Base-by-base conservation (phyloP, 2,797 vertebrate genomes). In the Macroramphosus scolopax region DNA sequence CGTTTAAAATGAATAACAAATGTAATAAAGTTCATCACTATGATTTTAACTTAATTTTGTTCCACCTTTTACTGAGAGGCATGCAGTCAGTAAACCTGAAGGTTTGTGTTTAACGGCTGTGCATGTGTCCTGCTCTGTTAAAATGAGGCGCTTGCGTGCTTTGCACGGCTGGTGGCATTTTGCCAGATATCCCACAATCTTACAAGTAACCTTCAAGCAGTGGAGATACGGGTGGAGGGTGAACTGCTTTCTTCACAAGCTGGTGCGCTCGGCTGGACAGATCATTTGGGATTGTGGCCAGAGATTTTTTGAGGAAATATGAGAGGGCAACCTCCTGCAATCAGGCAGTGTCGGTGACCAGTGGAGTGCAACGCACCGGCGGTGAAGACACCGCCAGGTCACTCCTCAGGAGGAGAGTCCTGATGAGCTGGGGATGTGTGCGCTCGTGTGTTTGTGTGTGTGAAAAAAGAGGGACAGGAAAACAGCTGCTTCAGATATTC, bases 311-410 rank as follows among this genome's bases (percentile, higher is more conserved):
- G 49, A 71, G 63, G 70, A 78, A 78, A 81, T 72, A 76, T 72
- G 57, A 80, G 70, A 74, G 73, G 50, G 58, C 67, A 81, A 73
- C 67, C 70, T 76, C 78, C 75, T 68, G 77, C 77, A 73, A 71
- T 77, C 73, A 61, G 47, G 33, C 75, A 64, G 65, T 76, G 72
- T 81, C 34, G 31, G 52, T 74, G 75, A 68, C 52, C 63, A 66
- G 60, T 83, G 63, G 37, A 76, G 71, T 81, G 69, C 76, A 62
- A 72, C 58, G 32, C 64, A 36, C 43, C 42, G 20, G 49, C 11
- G 31, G 60, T 72, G 65, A 71, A 63, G 49, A 75, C 56, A 51
- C 52, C 48, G 52, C 62, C 57, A 63, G 57, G 75, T 78, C 66
- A 39, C 51, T 50, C 48, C 37, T 71, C 17, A 54, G 58, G 63